Evolutionary conservation across 2,888 invertebrate species (phyloP).

Genomic region (Aradus depressus): DNA sequence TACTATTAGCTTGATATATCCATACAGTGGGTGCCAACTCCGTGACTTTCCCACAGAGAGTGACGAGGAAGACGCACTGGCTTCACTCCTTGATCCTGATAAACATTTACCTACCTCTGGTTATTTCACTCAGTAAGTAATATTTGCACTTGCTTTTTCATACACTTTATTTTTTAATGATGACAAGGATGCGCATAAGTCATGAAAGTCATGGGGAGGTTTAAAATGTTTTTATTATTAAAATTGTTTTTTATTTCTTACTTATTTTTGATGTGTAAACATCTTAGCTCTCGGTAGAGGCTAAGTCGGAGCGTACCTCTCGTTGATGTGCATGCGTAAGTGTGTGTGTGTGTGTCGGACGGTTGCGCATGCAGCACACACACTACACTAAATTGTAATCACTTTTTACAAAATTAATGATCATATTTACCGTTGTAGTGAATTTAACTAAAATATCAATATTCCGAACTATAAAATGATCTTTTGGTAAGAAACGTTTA

Average conservation of each 20-base stretch:
- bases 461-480: too few species aligned
- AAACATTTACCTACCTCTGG: constrained; percentile 26
- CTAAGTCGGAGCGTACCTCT: too few species aligned
- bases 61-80: constrained; percentile 57
- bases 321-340: too few species aligned
- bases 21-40: constrained; percentile 36
- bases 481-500: too few species aligned
- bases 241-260: neutral
- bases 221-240: neutral
- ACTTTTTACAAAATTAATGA: too few species aligned
- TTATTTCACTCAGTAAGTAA: constrained; percentile 27
- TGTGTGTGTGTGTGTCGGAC: too few species aligned
- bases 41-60: constrained; percentile 59
- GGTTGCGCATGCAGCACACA: too few species aligned
- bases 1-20: constrained; percentile 23
- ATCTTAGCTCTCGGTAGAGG: too few species aligned
- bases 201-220: neutral
- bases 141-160: constrained; percentile 4
- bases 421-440: too few species aligned
- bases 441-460: too few species aligned
- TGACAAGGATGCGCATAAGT: neutral
- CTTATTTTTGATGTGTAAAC: neutral
- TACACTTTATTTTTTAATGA: neutral
- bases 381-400: neutral
- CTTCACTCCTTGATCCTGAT: constrained; percentile 36